Evolutionary conservation across 2,888 invertebrate genomes (phyloP).

Genomic region (Physocephala rufipes): DNA sequence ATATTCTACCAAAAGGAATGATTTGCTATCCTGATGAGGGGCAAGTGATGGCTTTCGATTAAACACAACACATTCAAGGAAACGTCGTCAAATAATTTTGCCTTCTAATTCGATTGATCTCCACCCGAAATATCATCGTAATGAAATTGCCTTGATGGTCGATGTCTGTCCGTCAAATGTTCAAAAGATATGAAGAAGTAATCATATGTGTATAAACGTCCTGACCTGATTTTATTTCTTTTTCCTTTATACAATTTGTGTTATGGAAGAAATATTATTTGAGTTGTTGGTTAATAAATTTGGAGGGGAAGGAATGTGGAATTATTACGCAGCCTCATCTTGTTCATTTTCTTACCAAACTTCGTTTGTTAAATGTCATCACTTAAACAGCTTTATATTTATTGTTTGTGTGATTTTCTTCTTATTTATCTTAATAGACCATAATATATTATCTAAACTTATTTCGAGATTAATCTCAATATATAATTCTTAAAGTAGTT

Average conservation of each 20-base stretch:
- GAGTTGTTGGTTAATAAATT: conserved; percentile 16
- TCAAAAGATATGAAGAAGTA: no score
- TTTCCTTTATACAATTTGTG: not conserved
- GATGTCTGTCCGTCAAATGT: not conserved
- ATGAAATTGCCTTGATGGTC: not conserved
- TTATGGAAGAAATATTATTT: conserved; percentile 15
- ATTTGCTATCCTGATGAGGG: not conserved
- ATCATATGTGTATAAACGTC: no score
- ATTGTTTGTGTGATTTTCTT: not conserved
- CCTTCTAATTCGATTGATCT: not conserved
- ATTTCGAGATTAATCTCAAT: not conserved
- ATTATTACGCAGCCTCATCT: not conserved
- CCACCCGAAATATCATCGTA: not conserved
- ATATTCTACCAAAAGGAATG: not conserved
- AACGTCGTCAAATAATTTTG: not conserved
- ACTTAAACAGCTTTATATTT: not conserved
- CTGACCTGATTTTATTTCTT: not conserved
- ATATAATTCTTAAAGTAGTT: not conserved
- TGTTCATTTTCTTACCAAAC: conserved; percentile 17
- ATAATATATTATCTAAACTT: not conserved
- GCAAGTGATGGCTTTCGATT: no score
- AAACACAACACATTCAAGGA: not conserved
- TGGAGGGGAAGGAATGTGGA: not conserved
- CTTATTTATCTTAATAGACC: not conserved
- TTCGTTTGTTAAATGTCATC: not conserved